Evolutionary conservation across 2,797 vertebrate species (phyloP).

Genomic region (Enteromius argenteus): DNA sequence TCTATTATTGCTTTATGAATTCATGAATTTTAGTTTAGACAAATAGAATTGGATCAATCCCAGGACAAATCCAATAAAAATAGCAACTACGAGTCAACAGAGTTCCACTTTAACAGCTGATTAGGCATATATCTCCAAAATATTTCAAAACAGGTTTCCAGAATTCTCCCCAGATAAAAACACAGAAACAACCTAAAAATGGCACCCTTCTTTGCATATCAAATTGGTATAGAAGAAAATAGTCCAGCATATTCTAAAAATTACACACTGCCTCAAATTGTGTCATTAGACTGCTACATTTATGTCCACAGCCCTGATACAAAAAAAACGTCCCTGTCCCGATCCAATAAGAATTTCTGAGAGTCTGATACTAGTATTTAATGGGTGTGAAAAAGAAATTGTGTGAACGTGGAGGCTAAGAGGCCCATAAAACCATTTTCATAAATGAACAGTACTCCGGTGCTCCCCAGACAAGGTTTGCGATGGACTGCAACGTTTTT

Average conservation of each 20-base stretch:
- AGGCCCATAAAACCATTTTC: constrained; percentile 43
- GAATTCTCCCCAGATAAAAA: not conserved
- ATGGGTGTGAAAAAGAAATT: constrained; percentile 50
- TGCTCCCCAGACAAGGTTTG: constrained; percentile 39
- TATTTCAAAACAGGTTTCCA: not conserved
- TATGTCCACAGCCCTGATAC: not conserved
- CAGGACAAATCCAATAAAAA: no score
- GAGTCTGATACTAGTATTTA: constrained; percentile 44
- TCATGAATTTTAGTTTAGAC: no score
- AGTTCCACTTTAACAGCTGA: no score
- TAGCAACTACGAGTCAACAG: no score
- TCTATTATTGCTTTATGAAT: no score
- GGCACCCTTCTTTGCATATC: not conserved
- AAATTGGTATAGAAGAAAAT: not conserved
- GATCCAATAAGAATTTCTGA: constrained; percentile 34
- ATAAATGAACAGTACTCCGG: constrained; percentile 40
- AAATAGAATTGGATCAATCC: no score
- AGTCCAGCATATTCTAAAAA: not conserved
- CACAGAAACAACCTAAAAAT: not conserved
- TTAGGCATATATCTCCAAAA: not conserved
- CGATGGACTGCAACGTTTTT: constrained; percentile 39
- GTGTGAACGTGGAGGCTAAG: constrained; percentile 9
- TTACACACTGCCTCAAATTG: not conserved
- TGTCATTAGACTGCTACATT: not conserved
- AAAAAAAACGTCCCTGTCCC: constrained; percentile 3